Evolutionary conservation across 1,140 invertebrate species (phyloP), one percentile per base, ranked within the genome.

Genomic region (Drosophila parabipectinata): DNA sequence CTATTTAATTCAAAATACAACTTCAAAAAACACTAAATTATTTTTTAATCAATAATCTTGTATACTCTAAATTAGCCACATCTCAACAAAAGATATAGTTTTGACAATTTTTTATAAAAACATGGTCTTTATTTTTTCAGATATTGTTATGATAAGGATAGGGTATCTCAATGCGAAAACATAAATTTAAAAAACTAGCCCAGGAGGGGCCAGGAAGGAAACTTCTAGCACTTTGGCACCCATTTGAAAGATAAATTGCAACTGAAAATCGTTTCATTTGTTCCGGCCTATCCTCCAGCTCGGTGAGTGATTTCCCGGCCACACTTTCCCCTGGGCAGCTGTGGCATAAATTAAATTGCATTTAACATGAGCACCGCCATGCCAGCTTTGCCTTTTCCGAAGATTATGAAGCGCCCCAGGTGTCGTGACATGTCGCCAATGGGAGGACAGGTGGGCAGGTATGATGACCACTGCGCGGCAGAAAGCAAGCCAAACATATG

Each of bases 391-490:
- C 28, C n/a, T 3, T 24, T 7, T 30, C 10, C 14, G 1, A 30
- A 9, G 15, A 50, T 18, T 51, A 62, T 44, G 57, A 55, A 28
- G 26, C 12, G 21, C 21, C 34, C 26, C 63, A 64, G 39, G 30
- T 73, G 72, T 74, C 53, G 47, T 74, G 72, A 66, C 71, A 52
- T 74, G 72, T 75, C 72, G 21, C 28, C 44, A 47, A 8, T 9
- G 48, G 37, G 28, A 54, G 30, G 41, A 28, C 39, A 45, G 10
- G 24, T 4, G 39, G 52, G 41, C 9, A 26, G 30, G 4, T 7
- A 6, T n/a, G 51, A 56, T 48, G 24, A 56, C 63, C 44, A 68
- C 45, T 4, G 21, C 59, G 60, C 30, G 26, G 68, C 39, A 41
- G 39, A 63, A 57, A 52, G 52, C 60, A 57, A 57, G 45, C 48